Evolutionary conservation across 2,888 invertebrate species (phyloP), one percentile per base, ranked within the genome.

Genomic region (Strigamia maritima): DNA sequence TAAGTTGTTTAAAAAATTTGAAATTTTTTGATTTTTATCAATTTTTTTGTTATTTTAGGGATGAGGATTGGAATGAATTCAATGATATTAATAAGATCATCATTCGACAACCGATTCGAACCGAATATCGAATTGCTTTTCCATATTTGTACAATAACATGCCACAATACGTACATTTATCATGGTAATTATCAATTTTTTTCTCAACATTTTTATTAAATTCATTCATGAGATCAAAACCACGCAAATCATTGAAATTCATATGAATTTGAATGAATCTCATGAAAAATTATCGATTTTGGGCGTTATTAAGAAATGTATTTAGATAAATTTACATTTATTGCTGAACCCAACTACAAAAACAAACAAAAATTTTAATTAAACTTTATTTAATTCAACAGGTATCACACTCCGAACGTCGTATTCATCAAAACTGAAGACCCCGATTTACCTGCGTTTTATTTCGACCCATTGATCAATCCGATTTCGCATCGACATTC

Each of bases 11-110:
- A 28, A 28, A 75, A 31, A 31, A 35, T n/a, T 4, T 26, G 44
- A 44, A 16, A 44, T 6, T 6, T 14, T 7, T 12, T 14, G 16
- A 44, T 44, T 44, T 44, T 44, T 44, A 8, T 60, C 14, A 60
- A 60, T 60, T 70, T 70, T 24, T 70, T 31, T 31, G 6, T 14
- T 14, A 74, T 80, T 79, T 75, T 83, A 93, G 95, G 1, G 99
- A 99, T 88, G 99, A 99, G 88, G 99, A 99, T 86, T 99, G 99
- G 99, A 99, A 99, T 88, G 99, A 99, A 88, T 99, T 99, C 85
- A 99, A 99, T 88, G 99, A 99, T 85, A 99, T 99, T 83, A 99
- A 99, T 87, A 99, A 99, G 88, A 98, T 99, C 84, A 99, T 99
- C 82, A 99, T 99, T 83, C 90, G 99, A 10, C 98, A 99, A 85